These are phyloP conservation scores for Hydrochoerus hydrochaeris DNA, from an alignment of 2,113 vertebrate genomes.

Conservation along the genomic window DNA sequence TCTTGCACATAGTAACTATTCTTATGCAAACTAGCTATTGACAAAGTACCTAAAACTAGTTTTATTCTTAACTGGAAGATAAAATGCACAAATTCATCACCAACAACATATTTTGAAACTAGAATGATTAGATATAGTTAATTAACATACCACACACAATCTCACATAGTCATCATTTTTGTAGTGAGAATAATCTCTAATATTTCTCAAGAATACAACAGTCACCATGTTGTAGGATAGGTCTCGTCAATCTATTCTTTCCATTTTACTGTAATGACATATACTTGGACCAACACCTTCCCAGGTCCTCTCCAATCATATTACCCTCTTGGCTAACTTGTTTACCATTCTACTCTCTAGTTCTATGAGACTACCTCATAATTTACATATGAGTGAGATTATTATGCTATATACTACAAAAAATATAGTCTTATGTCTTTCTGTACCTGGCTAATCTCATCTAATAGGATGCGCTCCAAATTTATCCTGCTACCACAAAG, in stretches of 20 bases:
- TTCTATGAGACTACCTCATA: neutral
- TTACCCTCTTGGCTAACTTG: no score
- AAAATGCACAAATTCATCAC: neutral
- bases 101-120: neutral
- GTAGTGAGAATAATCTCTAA: neutral
- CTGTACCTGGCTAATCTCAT: neutral
- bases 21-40: neutral
- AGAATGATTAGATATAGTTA: neutral
- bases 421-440: no score
- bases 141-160: neutral
- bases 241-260: neutral
- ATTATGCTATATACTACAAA: neutral
- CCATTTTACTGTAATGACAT: neutral
- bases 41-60: neutral
- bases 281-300: neutral
- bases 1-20: neutral
- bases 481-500: neutral
- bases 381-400: neutral
- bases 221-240: no score
- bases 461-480: neutral
- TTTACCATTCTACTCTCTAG: neutral
- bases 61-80: neutral
- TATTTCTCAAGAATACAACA: neutral
- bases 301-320: neutral
- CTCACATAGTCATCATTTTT: neutral